Base-by-base conservation (phyloP, 2,888 invertebrate genomes). In the Phoenoteleia sp. region DNA sequence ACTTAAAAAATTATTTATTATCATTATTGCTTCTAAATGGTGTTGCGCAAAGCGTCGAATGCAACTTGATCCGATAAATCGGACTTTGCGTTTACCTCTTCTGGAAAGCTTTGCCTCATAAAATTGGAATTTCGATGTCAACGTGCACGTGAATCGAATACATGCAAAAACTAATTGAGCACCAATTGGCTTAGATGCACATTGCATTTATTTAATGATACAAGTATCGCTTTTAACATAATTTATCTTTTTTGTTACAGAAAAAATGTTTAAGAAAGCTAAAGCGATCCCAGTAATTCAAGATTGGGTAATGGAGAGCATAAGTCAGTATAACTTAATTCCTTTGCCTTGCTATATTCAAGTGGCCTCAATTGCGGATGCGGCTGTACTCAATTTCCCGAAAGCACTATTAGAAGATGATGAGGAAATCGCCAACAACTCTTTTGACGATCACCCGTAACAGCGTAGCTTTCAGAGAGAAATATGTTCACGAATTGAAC, bases 221-320 rank as follows among this genome's bases (percentile, higher is more conserved):
- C 29, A 21, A 54, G 29, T 54, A 54, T 58, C n/a, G n/a, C n/a
- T n/a, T n/a, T n/a, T n/a, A n/a, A n/a, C n/a, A n/a, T n/a, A 25
- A 13, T 13, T 52, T 6, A 56, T 7, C 39, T 67, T 72, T 47
- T 71, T 36, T 71, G 45, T 69, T 60, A 2, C 75, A 86, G 86
- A 66, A 64, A 56, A 74, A 25, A 81, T 81, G 85, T 74, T 19
- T 25, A 69, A 66, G 27, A 81, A 84, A 64, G 64, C 86, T 1
- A 64, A 56, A n/a, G 90, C 90, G 0, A 85, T 89, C 13, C 84
- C 90, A 4, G 74, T 92, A 27, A 76, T 72, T 27, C 85, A 90
- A 47, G 91, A 90, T 19, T 93, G 92, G 92, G 64, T 91, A 17
- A 86, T 91, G 0, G 91, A 92, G 36, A 89, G 92, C 69, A 89